Conservation (phyloP, 2,888 invertebrate genomes). For the Cryptops parisi region DNA sequence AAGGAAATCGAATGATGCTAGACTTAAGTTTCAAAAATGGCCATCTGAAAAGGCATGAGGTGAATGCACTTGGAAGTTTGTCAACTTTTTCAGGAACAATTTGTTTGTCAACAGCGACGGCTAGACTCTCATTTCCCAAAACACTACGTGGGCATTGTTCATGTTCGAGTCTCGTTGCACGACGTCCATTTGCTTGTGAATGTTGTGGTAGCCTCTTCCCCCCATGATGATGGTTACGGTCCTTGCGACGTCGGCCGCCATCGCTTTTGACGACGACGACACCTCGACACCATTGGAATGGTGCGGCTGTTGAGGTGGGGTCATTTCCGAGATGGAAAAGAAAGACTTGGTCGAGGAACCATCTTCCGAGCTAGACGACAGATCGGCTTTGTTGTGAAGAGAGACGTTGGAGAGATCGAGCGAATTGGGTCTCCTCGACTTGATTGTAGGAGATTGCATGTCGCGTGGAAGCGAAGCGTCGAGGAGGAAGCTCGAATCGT, state of each 20-base stretch:
- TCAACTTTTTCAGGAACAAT: too few species aligned
- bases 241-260: slow-evolving; percentile 4
- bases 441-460: slow-evolving; percentile 63
- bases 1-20: too few species aligned
- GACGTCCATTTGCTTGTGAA: slow-evolving; percentile 43
- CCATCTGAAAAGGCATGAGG: too few species aligned
- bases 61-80: too few species aligned
- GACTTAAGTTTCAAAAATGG: too few species aligned
- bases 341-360: slow-evolving; percentile 7
- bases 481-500: slow-evolving; percentile 57
- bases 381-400: slow-evolving; percentile 26
- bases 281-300: too few species aligned
- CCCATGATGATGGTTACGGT: slow-evolving; percentile 76
- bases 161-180: slow-evolving; percentile 53
- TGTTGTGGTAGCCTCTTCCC: slow-evolving; percentile 74
- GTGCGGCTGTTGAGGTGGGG: slow-evolving; percentile 11
- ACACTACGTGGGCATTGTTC: slow-evolving; percentile 72
- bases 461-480: slow-evolving; percentile 50
- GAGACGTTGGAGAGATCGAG: slow-evolving; percentile 77
- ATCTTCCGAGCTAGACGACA: slow-evolving; percentile 16
- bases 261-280: not conserved
- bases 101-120: too few species aligned
- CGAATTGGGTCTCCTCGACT: slow-evolving; percentile 63
- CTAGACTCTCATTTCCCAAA: slow-evolving; percentile 67
- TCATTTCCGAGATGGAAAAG: not conserved